Evolutionary conservation across 2,888 invertebrate genomes (phyloP).

Genomic region (Pristionchus maxplancki): DNA sequence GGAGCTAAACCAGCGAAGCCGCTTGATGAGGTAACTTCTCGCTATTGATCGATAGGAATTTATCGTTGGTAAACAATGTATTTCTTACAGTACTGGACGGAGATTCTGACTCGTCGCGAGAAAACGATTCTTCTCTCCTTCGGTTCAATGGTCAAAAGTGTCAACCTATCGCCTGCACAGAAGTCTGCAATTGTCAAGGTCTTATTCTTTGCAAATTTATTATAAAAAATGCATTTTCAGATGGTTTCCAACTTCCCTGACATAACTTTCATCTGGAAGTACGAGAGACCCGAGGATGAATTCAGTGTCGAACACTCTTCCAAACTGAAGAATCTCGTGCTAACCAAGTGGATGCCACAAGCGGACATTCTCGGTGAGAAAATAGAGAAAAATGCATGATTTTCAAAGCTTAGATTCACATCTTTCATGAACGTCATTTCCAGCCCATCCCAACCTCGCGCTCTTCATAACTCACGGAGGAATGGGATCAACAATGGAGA

Average conservation of each 20-base stretch:
- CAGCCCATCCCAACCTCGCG: background rate
- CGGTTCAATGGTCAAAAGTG: background rate
- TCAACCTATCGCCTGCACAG: background rate
- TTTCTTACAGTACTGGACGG: background rate
- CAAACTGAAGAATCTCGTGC: background rate
- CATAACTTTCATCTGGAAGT: slow-evolving; percentile 9
- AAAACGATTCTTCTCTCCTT: background rate
- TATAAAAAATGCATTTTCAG: no score
- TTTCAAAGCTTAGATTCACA: background rate
- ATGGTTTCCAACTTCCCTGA: background rate
- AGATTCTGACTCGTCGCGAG: background rate
- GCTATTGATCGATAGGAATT: background rate
- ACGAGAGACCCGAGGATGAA: background rate
- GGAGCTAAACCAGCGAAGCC: slow-evolving; percentile 5
- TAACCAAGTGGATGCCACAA: slow-evolving; percentile 23
- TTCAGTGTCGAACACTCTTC: background rate
- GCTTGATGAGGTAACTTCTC: slow-evolving; percentile 3
- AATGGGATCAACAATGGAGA: background rate
- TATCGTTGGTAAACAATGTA: no score
- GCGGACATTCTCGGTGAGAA: background rate
- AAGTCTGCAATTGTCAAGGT: background rate
- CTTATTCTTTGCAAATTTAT: no score
- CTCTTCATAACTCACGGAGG: slow-evolving; percentile 9
- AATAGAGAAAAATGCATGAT: no score
- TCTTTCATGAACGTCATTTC: background rate